Conservation (phyloP, 30 jellyfish, hydroid and myxozoan species). For the Pelagia noctiluca region DNA sequence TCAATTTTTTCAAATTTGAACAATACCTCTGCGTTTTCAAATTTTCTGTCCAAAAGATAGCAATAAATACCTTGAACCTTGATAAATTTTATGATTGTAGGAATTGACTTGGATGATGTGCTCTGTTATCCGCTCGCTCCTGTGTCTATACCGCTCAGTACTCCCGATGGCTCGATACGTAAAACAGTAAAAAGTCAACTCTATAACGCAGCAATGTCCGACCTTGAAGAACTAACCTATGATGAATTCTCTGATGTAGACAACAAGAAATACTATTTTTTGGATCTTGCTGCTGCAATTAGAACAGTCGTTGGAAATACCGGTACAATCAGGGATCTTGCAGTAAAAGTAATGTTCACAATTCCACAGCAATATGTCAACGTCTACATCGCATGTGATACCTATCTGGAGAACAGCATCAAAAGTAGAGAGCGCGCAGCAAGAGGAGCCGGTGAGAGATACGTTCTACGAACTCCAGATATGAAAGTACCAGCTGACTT, state of each 20-base stretch:
- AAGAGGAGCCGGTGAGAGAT: constrained; percentile 7
- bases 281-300: constrained; percentile 1
- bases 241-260: neutral
- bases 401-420: neutral
- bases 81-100: neutral
- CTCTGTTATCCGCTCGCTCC: constrained; percentile 10
- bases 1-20: neutral
- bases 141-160: neutral
- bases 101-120: neutral
- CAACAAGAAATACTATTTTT: neutral
- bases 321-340: constrained; percentile 8
- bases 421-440: constrained; percentile 5
- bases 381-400: constrained; percentile 4
- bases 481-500: constrained; percentile 5
- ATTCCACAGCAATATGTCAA: constrained; percentile 3
- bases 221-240: neutral
- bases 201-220: constrained; percentile 1
- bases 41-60: neutral
- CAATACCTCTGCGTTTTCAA: neutral
- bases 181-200: neutral
- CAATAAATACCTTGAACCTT: neutral
- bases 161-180: constrained; percentile 10
- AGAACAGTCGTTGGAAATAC: neutral
- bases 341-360: neutral
- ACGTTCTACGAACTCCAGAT: constrained; percentile 1